Base-by-base conservation (phyloP, 2,888 invertebrate genomes). In the Clanis bilineata region DNA sequence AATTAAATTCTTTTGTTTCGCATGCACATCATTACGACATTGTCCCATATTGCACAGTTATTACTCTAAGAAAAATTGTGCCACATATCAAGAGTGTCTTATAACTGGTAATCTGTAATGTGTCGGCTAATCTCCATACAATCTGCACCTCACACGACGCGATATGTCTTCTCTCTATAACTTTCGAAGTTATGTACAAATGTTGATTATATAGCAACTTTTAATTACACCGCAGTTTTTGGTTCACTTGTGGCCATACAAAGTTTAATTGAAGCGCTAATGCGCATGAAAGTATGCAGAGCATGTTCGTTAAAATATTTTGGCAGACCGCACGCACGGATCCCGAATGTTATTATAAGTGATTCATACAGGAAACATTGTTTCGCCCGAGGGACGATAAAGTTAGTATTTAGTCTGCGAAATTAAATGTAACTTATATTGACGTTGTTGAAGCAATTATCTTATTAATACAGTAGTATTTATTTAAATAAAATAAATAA, bases 61-160 rank as follows among this genome's bases (percentile, higher is more conserved):
- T 32, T 18, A 18, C 28, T 15, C n/a, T 32, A 51, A 32, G 32
- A 51, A 51, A n/a, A 51, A 63, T 67, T 55, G 28, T 51, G 51
- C 32, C 32, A 51, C 18, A 51, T 18, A 51, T 32, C 32, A 51
- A 18, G 32, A 28, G 59, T n/a, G 9, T 44, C 21, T 18, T 12
- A 47, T 22, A 10, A 22, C 23, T n/a, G 25, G 25, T 47, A 47
- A 25, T 25, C n/a, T 47, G 15, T 47, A 47, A 47, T 47, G 66
- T 72, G 64, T 28, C 18, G 32, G 67, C 79, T 83, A 80, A 87
- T 88, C 87, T 85, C 81, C 88, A 87, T 88, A 87, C 86, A 86
- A 87, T 87, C 86, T 83, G 79, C 73, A 78, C 86, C 86, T 83
- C 88, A 87, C 87, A 88, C 82, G 80, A 68, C 56, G 85, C 18